Evolutionary conservation across 1,140 invertebrate species (phyloP).

Genomic region (Aricia agestis): DNA sequence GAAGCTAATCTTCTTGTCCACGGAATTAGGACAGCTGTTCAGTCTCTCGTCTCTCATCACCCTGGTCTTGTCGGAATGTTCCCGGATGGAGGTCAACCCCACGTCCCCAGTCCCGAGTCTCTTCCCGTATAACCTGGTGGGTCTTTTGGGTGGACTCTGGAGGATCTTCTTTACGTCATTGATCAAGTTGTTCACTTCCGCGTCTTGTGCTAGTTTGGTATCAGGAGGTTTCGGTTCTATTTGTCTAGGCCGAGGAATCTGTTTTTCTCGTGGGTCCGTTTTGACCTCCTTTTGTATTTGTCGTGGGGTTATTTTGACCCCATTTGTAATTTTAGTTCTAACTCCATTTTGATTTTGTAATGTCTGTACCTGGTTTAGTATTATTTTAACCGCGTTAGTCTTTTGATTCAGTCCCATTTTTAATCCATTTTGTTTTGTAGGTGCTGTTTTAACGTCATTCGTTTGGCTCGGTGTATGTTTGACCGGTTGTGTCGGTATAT

Average conservation of each 20-base stretch:
- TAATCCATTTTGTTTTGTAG: not conserved
- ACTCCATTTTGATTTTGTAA: not conserved
- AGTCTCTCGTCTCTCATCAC: constrained; percentile 37
- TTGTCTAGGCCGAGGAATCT: constrained; percentile 13
- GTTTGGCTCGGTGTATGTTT: not conserved
- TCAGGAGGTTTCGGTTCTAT: constrained; percentile 24
- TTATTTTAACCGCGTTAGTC: not conserved
- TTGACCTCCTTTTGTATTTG: not conserved
- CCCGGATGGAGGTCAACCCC: constrained; percentile 53
- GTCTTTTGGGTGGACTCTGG: constrained; percentile 29
- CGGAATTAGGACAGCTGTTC: constrained; percentile 40
- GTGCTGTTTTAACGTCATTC: not conserved
- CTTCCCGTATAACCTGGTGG: constrained; percentile 30
- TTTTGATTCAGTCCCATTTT: not conserved
- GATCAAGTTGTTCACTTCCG: constrained; percentile 4
- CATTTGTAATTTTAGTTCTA: not conserved
- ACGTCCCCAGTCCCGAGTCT: constrained; percentile 55
- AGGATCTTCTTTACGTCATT: constrained; percentile 18
- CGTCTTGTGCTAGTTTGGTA: constrained; percentile 13
- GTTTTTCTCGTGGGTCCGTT: constrained; percentile 11
- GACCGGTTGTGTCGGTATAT: not conserved
- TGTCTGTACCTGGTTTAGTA: not conserved
- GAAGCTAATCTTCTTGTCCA: constrained; percentile 42
- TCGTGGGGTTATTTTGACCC: not conserved
- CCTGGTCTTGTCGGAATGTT: constrained; percentile 53